Base-by-base conservation (phyloP, 92 coral and sea anemone genomes). In the Anthopleura xanthogrammica region DNA sequence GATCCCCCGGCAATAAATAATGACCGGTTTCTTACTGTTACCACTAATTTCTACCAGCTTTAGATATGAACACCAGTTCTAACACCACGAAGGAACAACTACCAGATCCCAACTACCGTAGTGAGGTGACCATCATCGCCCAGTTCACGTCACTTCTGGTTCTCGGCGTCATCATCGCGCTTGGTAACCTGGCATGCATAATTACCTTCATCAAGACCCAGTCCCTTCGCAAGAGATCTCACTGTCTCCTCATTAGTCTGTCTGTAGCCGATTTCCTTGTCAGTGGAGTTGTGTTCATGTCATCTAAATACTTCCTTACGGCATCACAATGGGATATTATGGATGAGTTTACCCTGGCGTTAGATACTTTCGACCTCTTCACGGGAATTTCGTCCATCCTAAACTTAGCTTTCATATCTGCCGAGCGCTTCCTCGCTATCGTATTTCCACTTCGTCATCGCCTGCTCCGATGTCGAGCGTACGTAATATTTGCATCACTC, bases 371-470 rank as follows among this genome's bases (percentile, higher is more conserved):
- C 14, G 91, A 88, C 23, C 76, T 83, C 39, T 86, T 88, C 6
- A 83, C 91, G 3, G 87, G 92, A 8, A 80, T 83, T 8, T 41
- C 84, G 17, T 89, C 92, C 12, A 76, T 89, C 7, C 82, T 79
- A 64, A 81, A 81, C 17, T 83, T 89, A 22, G 86, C 89, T 7
- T 65, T 79, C 2, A 88, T 89, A 4, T 80, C 92, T 1, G 77
- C 80, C 22, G 92, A 89, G 50, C 84, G 92, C 22, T 88, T 86
- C 24, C 20, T 64, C 40, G 92, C 88, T 1, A 84, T 85, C 8
- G 88, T 88, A 12, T 81, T 86, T 72, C 92, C 92, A 14, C 58
- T 86, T 65, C 79, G 81, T 46, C 87, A 81, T 73, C 79, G 92
- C 12, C 57, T 77, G 64, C 82, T 72, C 23, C 6, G 85, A 1